Conservation (phyloP, 2,888 invertebrate genomes). For the Drosophila pseudotakahashii region DNA sequence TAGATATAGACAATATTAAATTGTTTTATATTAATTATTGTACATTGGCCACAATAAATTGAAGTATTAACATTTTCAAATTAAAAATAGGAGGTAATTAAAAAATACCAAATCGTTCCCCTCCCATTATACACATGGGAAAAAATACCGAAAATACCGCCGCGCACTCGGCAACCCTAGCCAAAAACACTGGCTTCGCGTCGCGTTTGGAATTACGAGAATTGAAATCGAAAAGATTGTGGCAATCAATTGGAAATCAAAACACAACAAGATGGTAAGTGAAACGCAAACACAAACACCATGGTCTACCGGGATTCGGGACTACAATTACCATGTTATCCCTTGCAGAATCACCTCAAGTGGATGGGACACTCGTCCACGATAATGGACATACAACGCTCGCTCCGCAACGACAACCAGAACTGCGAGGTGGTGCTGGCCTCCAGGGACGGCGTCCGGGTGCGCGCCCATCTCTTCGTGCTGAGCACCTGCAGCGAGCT, state of each 20-base stretch:
- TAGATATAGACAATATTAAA: no score
- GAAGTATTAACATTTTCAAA: not conserved
- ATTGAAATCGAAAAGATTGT: conserved; percentile 37
- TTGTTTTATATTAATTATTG: no score
- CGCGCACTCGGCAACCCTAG: not conserved
- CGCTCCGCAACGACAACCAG: conserved; percentile 75
- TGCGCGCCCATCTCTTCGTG: conserved; percentile 83
- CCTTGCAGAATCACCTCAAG: conserved; percentile 80
- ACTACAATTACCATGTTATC: not conserved
- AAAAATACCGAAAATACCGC: conserved; percentile 7
- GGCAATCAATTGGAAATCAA: conserved; percentile 68
- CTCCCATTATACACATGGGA: not conserved
- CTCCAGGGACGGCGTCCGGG: conserved; percentile 79
- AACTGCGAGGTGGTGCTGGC: conserved; percentile 82
- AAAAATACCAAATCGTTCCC: not conserved
- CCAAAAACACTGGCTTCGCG: conserved; percentile 18
- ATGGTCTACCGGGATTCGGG: not conserved
- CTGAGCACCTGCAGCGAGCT: conserved; percentile 83
- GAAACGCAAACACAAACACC: conserved; percentile 36
- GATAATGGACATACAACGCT: conserved; percentile 82
- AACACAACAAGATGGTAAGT: conserved; percentile 76
- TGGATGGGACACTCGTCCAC: conserved; percentile 84
- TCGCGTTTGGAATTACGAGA: conserved; percentile 65
- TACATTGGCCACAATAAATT: not conserved
- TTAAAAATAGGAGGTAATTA: not conserved